Conservation (phyloP, 2,888 invertebrate genomes). For the Dynastes hyllus region DNA sequence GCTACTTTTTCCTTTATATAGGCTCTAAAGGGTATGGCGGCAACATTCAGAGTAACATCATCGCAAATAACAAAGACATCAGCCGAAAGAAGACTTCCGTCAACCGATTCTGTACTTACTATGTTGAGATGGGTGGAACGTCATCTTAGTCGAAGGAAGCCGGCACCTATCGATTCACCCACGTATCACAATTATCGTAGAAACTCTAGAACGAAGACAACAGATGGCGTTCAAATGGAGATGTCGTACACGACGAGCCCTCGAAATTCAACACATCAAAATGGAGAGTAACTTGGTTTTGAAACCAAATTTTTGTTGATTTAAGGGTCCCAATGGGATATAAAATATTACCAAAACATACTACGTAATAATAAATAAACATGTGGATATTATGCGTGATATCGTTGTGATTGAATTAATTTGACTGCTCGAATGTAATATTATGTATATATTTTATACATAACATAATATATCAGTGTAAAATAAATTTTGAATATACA, state of each 20-base stretch:
- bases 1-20: constrained; percentile 64
- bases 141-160: constrained; percentile 86
- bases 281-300: constrained; percentile 7
- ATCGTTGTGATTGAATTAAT: constrained; percentile 7
- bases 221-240: constrained; percentile 85
- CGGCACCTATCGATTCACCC: constrained; percentile 71
- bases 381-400: background rate
- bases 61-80: constrained; percentile 90
- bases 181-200: constrained; percentile 70
- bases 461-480: constrained; percentile 7
- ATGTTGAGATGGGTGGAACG: constrained; percentile 94
- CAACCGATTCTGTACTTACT: constrained; percentile 91
- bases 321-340: background rate
- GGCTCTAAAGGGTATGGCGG: constrained; percentile 95
- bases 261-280: constrained; percentile 32
- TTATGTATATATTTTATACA: constrained; percentile 24
- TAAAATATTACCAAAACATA: constrained; percentile 4
- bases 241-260: constrained; percentile 74
- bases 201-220: constrained; percentile 79
- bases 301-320: background rate
- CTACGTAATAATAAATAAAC: background rate
- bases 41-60: constrained; percentile 91
- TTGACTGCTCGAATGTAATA: constrained; percentile 18
- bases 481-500: background rate
- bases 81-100: constrained; percentile 89